Evolutionary conservation across 37 sponge, comb jelly and placozoan species (phyloP).

Genomic region (Haliclona indistincta): DNA sequence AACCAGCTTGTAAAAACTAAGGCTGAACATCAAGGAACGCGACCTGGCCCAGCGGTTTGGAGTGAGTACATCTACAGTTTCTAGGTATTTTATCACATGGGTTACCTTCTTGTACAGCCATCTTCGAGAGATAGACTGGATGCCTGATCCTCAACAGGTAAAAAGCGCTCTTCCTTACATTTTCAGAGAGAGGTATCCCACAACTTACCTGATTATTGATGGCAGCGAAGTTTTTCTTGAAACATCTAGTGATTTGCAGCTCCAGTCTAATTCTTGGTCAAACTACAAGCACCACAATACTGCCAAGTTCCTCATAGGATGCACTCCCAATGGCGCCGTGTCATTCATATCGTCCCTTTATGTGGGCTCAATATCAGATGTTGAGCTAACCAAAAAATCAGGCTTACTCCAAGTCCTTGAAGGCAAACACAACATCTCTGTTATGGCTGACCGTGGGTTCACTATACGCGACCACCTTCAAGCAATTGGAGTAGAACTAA

Average conservation of each 20-base stretch:
- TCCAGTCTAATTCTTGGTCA: slow-evolving; percentile 40
- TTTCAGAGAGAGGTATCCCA: slow-evolving; percentile 33
- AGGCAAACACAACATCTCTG: slow-evolving; percentile 33
- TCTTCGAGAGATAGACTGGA: slow-evolving; percentile 5
- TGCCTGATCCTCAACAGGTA: slow-evolving; percentile 13
- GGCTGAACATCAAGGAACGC: slow-evolving; percentile 7
- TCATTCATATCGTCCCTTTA: slow-evolving; percentile 38
- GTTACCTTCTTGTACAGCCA: slow-evolving; percentile 27
- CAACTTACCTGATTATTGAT: slow-evolving; percentile 22
- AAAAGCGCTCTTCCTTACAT: slow-evolving; percentile 23
- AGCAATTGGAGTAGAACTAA: slow-evolving; percentile 37
- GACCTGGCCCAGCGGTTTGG: slow-evolving; percentile 35
- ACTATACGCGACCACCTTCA: slow-evolving; percentile 53
- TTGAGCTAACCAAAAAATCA: slow-evolving; percentile 26
- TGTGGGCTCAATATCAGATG: slow-evolving; percentile 49
- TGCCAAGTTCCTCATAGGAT: slow-evolving; percentile 37
- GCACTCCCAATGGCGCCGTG: slow-evolving; percentile 44
- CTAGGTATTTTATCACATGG: slow-evolving; percentile 24
- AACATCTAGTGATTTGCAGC: slow-evolving; percentile 13
- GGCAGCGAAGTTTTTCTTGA: slow-evolving; percentile 50
- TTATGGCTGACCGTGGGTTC: slow-evolving; percentile 69
- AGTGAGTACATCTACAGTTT: slow-evolving; percentile 32
- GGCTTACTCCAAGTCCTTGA: slow-evolving; percentile 43
- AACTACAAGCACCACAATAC: slow-evolving; percentile 60
- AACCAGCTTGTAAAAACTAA: slow-evolving; percentile 1